Base-by-base conservation (phyloP, 2,888 invertebrate genomes). In the Ametastegia equiseti region DNA sequence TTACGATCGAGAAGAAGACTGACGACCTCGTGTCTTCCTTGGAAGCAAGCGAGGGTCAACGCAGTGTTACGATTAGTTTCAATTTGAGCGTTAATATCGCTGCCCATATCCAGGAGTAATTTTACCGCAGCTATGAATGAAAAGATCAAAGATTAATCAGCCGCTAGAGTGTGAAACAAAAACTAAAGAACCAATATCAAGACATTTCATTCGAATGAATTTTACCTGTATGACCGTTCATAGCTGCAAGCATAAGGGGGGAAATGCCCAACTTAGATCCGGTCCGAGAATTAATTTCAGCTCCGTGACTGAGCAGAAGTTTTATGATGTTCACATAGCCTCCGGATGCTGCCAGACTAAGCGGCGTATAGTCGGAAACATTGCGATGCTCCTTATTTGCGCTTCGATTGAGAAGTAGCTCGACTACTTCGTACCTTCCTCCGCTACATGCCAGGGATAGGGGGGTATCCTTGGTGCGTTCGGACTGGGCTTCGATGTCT, bases 21-120 rank as follows among this genome's bases (percentile, higher is more conserved):
- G 78, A 99, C 99, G 73, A 99, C 99, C 92, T 99, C 99, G 92
- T 99, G 98, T 60, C 99, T 95, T 85, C 99, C 99, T 95, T 99
- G 99, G 93, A 99, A 99, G 93, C 99, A 99, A 50, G 99, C 99
- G 86, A 99, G 94, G 50, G 99, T 99, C 86, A 99, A 94, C 39
- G 99, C 99, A 36, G 99, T 99, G 92, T 99, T 99, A 81, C 99
- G 94, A 92, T 99, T 99, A 60, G 99, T 99, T 93, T 99, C 99
- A 88, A 99, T 99, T 94, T 98, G 98, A 85, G 99, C 99, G 93
- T 99, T 99, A 88, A 99, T 99, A 92, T 99, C 99, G 88, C 98
- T 98, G 85, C 99, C 99, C 95, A 98, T 98, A 92, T 99, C 99
- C 82, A 99, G 94, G 81, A 99, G 94, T 83, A 99, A 93, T 89